These are phyloP conservation scores for Staurois parvus DNA, from an alignment of 2,797 vertebrate genomes.

Conservation along the genomic window DNA sequence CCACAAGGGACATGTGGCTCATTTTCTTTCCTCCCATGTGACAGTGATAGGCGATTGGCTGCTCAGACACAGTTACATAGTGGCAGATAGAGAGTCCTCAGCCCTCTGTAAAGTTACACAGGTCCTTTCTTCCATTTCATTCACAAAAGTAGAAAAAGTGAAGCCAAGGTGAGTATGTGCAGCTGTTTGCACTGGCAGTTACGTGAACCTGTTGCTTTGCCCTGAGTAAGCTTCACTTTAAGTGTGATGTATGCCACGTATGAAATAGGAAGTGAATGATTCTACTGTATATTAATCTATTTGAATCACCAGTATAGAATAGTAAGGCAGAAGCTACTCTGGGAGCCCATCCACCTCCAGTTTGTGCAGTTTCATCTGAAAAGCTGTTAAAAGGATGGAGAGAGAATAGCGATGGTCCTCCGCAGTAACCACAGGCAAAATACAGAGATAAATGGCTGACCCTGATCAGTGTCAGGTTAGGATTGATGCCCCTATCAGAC, in stretches of 20 bases:
- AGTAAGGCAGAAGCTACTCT: constrained; percentile 60
- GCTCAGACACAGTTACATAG: too few relatives aligned
- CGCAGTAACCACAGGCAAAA: constrained; percentile 93
- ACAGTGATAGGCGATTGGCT: too few relatives aligned
- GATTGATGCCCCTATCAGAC: constrained; percentile 99
- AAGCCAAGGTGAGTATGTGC: too few relatives aligned
- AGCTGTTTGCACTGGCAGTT: too few relatives aligned
- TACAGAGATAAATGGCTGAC: constrained; percentile 99
- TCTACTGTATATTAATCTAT: constrained; percentile 36
- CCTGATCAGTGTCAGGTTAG: constrained; percentile 93
- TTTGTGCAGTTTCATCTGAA: constrained; percentile 84
- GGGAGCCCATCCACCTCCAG: constrained; percentile 74
- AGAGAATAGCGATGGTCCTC: constrained; percentile 86
- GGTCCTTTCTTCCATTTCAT: too few relatives aligned
- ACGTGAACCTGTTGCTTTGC: background rate
- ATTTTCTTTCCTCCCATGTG: too few relatives aligned
- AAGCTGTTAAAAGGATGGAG: constrained; percentile 89
- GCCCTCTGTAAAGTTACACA: too few relatives aligned
- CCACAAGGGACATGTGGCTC: too few relatives aligned
- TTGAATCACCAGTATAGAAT: constrained; percentile 35
- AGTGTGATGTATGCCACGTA: background rate
- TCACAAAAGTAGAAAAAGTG: too few relatives aligned
- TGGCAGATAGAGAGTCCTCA: too few relatives aligned
- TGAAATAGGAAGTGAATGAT: background rate
- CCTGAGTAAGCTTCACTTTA: background rate